A percentile compares a stretch with the other conserved stretches of the same genome.
Conservation (phyloP, 2,888 invertebrate species). For the Anoplius nigerrimus region DNA sequence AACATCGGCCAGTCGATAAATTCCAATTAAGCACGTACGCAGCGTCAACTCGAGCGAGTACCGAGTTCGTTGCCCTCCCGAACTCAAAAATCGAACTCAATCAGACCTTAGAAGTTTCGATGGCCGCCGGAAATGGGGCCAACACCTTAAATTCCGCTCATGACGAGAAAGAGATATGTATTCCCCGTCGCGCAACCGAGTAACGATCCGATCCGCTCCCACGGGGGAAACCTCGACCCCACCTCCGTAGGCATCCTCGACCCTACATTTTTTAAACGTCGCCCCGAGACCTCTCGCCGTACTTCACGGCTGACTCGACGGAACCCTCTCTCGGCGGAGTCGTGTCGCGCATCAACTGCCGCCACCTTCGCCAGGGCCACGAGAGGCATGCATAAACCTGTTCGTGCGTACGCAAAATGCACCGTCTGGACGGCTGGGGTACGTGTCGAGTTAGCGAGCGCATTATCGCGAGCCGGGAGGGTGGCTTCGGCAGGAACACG, state of each 20-base stretch:
- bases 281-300: conserved; percentile 36
- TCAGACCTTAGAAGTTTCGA: no score
- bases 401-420: background rate
- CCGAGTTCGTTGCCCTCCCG: no score
- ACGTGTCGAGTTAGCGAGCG: background rate
- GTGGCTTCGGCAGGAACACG: no score
- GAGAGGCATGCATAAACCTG: conserved; percentile 1
- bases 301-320: conserved; percentile 15
- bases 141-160: background rate
- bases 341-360: conserved; percentile 4
- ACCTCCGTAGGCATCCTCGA: conserved; percentile 18
- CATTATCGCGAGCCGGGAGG: no score
- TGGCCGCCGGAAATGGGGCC: no score
- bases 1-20: no score
- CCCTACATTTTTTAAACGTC: conserved; percentile 60
- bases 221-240: conserved; percentile 41
- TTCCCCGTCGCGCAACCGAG: conserved; percentile 34
- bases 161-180: conserved; percentile 6
- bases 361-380: no score
- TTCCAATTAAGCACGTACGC: no score
- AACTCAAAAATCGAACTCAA: no score
- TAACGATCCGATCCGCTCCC: conserved; percentile 51
- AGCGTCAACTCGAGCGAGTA: no score
- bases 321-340: conserved; percentile 21
- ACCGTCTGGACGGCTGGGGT: no score